phyloP scores from a whole-genome alignment of 2,797 vertebrate genomes.

The Otus scops region DNA sequence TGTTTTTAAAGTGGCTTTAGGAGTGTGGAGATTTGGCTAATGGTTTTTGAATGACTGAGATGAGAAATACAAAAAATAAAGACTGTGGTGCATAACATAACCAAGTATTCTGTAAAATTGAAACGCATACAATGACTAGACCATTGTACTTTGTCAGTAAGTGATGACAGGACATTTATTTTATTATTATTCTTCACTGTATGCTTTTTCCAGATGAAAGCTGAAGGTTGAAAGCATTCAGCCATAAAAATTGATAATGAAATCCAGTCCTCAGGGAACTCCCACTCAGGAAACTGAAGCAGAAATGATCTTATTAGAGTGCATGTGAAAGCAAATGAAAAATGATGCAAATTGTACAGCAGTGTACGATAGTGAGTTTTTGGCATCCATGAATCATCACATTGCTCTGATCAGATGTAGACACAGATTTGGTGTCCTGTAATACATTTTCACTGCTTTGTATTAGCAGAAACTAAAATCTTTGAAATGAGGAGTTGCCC shows the following conservation, averaged over 20 bases:
- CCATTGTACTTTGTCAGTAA: background rate
- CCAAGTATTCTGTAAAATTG: background rate
- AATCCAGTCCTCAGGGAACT: conserved; percentile 4
- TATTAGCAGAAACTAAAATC: background rate
- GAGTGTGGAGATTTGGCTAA: background rate
- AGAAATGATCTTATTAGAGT: conserved; percentile 10
- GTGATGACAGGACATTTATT: background rate
- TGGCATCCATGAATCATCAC: background rate
- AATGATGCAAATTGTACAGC: background rate
- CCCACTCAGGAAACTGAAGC: conserved; percentile 11
- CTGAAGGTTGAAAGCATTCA: conserved; percentile 47
- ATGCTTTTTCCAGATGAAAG: background rate
- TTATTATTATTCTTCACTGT: background rate
- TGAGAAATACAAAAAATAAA: background rate
- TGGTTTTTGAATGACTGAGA: background rate
- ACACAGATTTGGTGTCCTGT: background rate
- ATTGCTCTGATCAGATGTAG: background rate
- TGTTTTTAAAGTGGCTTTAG: conserved; percentile 6
- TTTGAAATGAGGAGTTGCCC: background rate
- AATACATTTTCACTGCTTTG: background rate
- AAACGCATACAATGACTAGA: background rate
- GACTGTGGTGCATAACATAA: background rate
- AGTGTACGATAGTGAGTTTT: background rate
- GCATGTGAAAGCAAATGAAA: background rate
- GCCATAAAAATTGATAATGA: background rate